Evolutionary conservation across 35 echinoderm and acorn worm species (phyloP).

Genomic region (Amphiura filiformis): DNA sequence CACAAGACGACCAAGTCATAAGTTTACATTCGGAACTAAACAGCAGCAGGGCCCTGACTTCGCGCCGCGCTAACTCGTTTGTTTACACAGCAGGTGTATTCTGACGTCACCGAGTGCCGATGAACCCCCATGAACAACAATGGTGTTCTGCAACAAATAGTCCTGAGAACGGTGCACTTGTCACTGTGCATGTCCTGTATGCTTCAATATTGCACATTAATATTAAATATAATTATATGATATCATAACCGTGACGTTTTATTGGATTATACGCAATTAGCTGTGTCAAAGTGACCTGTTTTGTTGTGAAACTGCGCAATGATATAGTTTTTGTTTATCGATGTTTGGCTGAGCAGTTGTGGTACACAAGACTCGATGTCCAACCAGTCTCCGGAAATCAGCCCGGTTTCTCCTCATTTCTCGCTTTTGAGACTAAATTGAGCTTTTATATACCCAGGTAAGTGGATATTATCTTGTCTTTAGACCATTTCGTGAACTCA

Average conservation of each 20-base stretch:
- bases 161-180: background rate
- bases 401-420: slow-evolving; percentile 24
- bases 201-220: background rate
- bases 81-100: slow-evolving; percentile 10
- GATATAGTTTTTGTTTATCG: slow-evolving; percentile 41
- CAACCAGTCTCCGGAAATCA: slow-evolving; percentile 24
- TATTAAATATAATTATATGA: background rate
- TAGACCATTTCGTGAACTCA: background rate
- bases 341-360: slow-evolving; percentile 26
- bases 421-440: slow-evolving; percentile 12
- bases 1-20: background rate
- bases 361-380: slow-evolving; percentile 48
- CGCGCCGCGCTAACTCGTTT: slow-evolving; percentile 1
- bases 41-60: slow-evolving; percentile 11
- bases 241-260: background rate
- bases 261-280: background rate
- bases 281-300: background rate
- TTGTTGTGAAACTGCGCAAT: slow-evolving; percentile 8
- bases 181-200: background rate
- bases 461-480: background rate
- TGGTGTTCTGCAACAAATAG: slow-evolving; percentile 14
- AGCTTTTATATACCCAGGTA: slow-evolving; percentile 15
- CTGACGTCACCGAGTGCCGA: background rate
- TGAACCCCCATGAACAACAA: slow-evolving; percentile 1
- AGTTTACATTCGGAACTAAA: slow-evolving; percentile 11